Evolutionary conservation across 2,888 invertebrate species (phyloP).

Genomic region (Drosophila paucipuncta): DNA sequence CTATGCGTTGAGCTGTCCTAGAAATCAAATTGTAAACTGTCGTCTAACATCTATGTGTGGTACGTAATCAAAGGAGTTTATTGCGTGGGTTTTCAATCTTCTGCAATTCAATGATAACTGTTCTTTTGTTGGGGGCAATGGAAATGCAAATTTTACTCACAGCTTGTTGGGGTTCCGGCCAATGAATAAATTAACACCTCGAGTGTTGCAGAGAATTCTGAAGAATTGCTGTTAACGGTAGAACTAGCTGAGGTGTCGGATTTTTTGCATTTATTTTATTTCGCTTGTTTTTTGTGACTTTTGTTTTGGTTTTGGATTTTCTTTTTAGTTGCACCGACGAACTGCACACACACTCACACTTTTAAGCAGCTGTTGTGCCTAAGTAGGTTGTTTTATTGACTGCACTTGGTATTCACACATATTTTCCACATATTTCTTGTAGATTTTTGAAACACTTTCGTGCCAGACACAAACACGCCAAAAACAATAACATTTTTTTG

Average conservation of each 20-base stretch:
- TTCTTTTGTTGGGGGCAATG: slow-evolving; percentile 18
- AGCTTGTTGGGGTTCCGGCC: slow-evolving; percentile 54
- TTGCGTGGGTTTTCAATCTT: background rate
- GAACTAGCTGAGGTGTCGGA: slow-evolving; percentile 22
- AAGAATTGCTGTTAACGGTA: slow-evolving; percentile 44
- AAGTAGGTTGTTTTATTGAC: slow-evolving; percentile 36
- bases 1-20: background rate
- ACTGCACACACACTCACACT: slow-evolving; percentile 12
- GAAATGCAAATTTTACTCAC: slow-evolving; percentile 61
- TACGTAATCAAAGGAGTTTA: background rate
- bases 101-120: background rate
- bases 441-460: slow-evolving; percentile 67
- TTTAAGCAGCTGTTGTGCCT: slow-evolving; percentile 5
- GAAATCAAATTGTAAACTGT: no score
- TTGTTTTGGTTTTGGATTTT: slow-evolving; percentile 16
- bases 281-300: slow-evolving; percentile 7
- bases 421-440: slow-evolving; percentile 47
- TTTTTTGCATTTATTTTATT: slow-evolving; percentile 34
- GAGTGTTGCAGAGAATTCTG: slow-evolving; percentile 28
- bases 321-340: slow-evolving; percentile 3
- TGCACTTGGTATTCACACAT: slow-evolving; percentile 40
- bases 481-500: slow-evolving; percentile 45
- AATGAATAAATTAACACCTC: slow-evolving; percentile 73
- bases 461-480: slow-evolving; percentile 51
- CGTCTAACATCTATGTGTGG: background rate